Conservation (phyloP, 92 coral and sea anemone genomes). For the Scolanthus callimorphus region DNA sequence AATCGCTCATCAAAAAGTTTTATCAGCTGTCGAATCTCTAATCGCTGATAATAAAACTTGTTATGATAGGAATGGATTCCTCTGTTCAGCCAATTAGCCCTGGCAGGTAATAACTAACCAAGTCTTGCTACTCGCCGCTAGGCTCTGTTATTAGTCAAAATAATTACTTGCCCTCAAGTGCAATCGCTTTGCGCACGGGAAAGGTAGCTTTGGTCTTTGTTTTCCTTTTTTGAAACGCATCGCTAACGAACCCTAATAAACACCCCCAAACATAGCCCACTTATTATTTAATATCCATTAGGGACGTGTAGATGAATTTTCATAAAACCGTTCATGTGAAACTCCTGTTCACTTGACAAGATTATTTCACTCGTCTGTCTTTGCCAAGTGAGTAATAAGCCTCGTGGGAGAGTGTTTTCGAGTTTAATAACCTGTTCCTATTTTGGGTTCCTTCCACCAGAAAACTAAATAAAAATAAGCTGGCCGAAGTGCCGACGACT, state of each 20-base stretch:
- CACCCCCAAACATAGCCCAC: not conserved
- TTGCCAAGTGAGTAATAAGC: not conserved
- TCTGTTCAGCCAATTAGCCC: too few species aligned
- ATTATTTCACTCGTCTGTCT: not conserved
- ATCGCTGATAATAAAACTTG: not conserved
- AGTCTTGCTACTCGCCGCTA: too few species aligned
- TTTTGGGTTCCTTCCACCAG: slow-evolving; percentile 8
- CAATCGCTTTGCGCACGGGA: too few species aligned
- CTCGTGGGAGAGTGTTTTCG: slow-evolving; percentile 20
- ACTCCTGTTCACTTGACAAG: too few species aligned
- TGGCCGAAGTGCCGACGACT: slow-evolving; percentile 38
- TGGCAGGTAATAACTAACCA: too few species aligned
- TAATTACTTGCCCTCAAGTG: too few species aligned
- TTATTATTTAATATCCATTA: not conserved
- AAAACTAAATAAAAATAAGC: slow-evolving; percentile 55
- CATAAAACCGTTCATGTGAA: too few species aligned
- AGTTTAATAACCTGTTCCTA: not conserved
- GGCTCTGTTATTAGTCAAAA: too few species aligned
- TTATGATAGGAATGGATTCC: not conserved
- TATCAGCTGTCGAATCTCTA: not conserved
- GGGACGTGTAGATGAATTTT: too few species aligned
- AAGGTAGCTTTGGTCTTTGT: too few species aligned
- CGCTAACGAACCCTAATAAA: not conserved
- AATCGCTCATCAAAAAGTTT: too few species aligned
- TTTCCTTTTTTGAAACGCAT: not conserved